Conservation (phyloP, 2,888 invertebrate genomes). For the Thelaira solivaga region DNA sequence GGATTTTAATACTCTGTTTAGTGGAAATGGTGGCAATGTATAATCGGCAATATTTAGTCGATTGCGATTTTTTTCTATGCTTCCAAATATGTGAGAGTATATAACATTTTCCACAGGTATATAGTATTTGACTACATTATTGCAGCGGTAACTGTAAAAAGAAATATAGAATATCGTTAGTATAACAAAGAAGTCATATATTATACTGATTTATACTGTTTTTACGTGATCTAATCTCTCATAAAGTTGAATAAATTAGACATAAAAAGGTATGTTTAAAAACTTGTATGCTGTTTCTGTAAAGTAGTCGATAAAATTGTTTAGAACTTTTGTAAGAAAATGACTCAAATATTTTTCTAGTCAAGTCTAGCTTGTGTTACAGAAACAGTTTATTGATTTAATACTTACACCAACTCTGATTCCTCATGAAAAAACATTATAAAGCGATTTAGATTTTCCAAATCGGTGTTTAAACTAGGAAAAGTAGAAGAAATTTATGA, state of each 20-base stretch:
- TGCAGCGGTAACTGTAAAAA: constrained; percentile 80
- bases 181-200: neutral
- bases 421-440: constrained; percentile 34
- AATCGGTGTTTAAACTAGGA: constrained; percentile 67
- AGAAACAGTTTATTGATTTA: neutral
- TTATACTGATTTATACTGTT: no score
- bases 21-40: constrained; percentile 82
- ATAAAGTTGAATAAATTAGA: no score
- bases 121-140: constrained; percentile 83
- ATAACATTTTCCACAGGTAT: constrained; percentile 79
- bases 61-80: constrained; percentile 81
- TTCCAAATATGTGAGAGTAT: constrained; percentile 84
- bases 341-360: no score
- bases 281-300: no score
- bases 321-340: no score
- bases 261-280: no score
- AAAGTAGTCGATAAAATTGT: no score
- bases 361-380: no score
- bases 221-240: no score
- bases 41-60: constrained; percentile 84
- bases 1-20: constrained; percentile 1
- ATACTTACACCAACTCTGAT: constrained; percentile 44
- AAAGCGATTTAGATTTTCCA: constrained; percentile 56
- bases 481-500: neutral
- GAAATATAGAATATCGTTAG: neutral